Percentiles rank a stretch among this genome's conserved stretches.
Evolutionary conservation across 2,888 invertebrate species (phyloP).

Genomic region (Tenthredo distinguenda): DNA sequence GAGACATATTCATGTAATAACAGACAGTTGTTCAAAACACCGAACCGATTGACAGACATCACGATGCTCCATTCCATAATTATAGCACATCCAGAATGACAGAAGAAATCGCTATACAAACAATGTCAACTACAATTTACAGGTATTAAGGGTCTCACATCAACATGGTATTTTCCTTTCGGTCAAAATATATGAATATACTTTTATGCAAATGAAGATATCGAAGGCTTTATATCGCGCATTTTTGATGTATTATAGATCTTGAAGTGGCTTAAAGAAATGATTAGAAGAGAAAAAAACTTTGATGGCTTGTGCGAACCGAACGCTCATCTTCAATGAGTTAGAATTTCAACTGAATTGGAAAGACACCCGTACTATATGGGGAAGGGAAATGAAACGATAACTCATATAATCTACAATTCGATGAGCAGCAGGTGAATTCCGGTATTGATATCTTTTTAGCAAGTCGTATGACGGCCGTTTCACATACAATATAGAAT

Average conservation of each 20-base stretch:
- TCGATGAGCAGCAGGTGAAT: neutral
- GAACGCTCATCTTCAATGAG: neutral
- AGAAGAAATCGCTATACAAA: slow-evolving; percentile 56
- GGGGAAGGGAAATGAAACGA: neutral
- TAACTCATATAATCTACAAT: neutral
- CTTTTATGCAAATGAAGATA: neutral
- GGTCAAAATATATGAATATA: neutral
- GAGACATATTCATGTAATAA: slow-evolving; percentile 17
- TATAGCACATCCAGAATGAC: slow-evolving; percentile 51
- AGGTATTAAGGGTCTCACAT: slow-evolving; percentile 16
- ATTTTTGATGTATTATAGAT: neutral
- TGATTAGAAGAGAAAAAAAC: neutral
- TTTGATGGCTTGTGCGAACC: neutral
- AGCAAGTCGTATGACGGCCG: neutral
- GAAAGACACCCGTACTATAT: neutral
- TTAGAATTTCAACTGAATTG: neutral
- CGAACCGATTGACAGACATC: slow-evolving; percentile 65
- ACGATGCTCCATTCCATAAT: slow-evolving; percentile 72
- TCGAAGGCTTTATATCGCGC: neutral
- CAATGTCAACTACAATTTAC: slow-evolving; percentile 34
- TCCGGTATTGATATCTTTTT: neutral
- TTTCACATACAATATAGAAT: slow-evolving; percentile 4
- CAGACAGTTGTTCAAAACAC: slow-evolving; percentile 54
- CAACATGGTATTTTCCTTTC: neutral
- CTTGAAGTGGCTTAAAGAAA: neutral